A percentile compares a stretch with the other conserved stretches of the same genome.
phyloP scores from a whole-genome alignment of 2,888 invertebrate species.

The Osedax frankpressi region DNA sequence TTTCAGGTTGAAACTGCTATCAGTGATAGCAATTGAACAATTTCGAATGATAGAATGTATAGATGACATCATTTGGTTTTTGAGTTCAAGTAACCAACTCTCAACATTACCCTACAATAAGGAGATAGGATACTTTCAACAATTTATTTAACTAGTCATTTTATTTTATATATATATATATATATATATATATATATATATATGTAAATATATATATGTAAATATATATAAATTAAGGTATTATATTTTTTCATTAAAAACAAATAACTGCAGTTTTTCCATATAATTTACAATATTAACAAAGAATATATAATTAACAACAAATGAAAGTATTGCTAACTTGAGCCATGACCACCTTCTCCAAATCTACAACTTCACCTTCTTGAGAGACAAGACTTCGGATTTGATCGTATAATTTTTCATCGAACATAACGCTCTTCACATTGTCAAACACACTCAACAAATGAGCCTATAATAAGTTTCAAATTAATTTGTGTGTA shows the following conservation, averaged over 20 bases:
- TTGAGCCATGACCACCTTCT: conserved; percentile 60
- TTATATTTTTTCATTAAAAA: no score
- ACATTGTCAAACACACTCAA: conserved; percentile 92
- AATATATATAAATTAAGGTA: no score
- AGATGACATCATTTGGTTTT: conserved; percentile 74
- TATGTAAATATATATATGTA: no score
- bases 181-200: not conserved
- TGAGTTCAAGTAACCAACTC: conserved; percentile 78
- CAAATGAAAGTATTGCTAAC: conserved; percentile 29
- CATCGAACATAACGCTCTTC: conserved; percentile 76
- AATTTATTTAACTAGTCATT: not conserved
- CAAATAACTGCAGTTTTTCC: no score
- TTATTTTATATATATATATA: not conserved
- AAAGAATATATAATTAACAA: no score
- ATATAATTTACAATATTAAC: no score
- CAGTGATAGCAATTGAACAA: conserved; percentile 67
- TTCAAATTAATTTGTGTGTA: not conserved
- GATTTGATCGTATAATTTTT: conserved; percentile 90
- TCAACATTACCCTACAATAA: conserved; percentile 56
- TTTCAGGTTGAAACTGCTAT: conserved; percentile 71
- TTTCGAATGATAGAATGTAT: conserved; percentile 79
- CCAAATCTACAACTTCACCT: conserved; percentile 67
- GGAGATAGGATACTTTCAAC: not conserved
- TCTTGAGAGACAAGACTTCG: conserved; percentile 81
- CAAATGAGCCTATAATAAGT: conserved; percentile 71